Evolutionary conservation across 1,140 invertebrate genomes (phyloP).

Genomic region (Tyrophagus putrescentiae): DNA sequence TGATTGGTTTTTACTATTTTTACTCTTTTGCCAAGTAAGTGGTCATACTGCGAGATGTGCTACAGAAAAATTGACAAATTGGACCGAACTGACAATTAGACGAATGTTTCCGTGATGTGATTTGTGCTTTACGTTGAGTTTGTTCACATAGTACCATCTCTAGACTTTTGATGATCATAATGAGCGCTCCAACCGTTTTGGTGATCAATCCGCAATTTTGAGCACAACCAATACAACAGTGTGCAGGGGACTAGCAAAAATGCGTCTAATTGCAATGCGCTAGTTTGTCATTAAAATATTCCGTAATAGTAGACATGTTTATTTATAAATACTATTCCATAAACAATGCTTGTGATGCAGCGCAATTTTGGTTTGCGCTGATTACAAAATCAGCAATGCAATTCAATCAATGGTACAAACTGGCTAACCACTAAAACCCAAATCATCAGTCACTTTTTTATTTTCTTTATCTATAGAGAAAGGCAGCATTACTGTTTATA

Average conservation of each 20-base stretch:
- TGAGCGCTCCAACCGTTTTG: neutral
- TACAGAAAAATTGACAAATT: neutral
- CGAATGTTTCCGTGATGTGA: neutral
- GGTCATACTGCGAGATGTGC: neutral
- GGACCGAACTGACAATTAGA: neutral
- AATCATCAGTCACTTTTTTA: too few relatives aligned
- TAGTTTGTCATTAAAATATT: slow-evolving; percentile 11
- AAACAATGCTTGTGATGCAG: neutral
- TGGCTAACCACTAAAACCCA: too few relatives aligned
- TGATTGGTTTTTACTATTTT: too few relatives aligned
- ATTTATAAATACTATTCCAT: slow-evolving; percentile 9
- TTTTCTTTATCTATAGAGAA: too few relatives aligned
- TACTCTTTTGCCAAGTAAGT: too few relatives aligned
- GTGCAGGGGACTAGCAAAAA: neutral
- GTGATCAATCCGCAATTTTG: neutral
- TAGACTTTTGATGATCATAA: too few relatives aligned
- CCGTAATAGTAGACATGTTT: neutral
- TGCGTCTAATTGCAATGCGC: neutral
- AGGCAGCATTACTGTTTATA: too few relatives aligned
- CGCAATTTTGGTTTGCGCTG: too few relatives aligned
- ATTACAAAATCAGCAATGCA: too few relatives aligned
- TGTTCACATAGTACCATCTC: too few relatives aligned
- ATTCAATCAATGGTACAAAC: too few relatives aligned
- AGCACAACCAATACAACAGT: slow-evolving; percentile 3
- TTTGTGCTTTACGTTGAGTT: too few relatives aligned